Percentiles rank a stretch among this genome's conserved stretches.
Conservation (phyloP, 2,113 vertebrate species). For the Macrotis lagotis region DNA sequence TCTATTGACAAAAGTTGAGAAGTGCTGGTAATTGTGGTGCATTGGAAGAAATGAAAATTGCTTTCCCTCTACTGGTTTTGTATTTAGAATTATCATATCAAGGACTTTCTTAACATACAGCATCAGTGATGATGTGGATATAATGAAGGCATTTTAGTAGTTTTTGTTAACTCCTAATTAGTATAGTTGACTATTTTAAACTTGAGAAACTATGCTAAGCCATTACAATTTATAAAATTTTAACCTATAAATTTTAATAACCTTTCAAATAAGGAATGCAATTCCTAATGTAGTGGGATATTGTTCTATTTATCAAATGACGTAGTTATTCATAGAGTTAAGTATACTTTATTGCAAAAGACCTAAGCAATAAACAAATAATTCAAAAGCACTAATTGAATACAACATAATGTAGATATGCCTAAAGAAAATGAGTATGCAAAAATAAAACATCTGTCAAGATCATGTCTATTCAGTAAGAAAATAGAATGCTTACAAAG, state of each 20-base stretch:
- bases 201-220: not conserved
- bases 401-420: not conserved
- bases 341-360: not conserved
- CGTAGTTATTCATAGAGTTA: not conserved
- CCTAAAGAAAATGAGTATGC: constrained; percentile 33
- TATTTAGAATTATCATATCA: constrained; percentile 33
- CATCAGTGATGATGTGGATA: not conserved
- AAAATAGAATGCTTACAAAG: constrained; percentile 25
- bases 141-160: not conserved
- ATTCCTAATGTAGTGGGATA: not conserved
- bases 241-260: constrained; percentile 22
- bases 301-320: not conserved
- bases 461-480: not conserved
- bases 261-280: constrained; percentile 23
- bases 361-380: not conserved
- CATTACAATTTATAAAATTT: constrained; percentile 2
- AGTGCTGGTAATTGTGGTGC: not conserved
- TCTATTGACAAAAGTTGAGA: not conserved
- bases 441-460: constrained; percentile 13
- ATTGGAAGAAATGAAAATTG: not conserved
- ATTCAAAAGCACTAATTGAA: not conserved
- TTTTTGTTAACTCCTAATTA: constrained; percentile 8
- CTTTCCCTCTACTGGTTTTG: not conserved
- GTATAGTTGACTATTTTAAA: not conserved
- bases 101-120: constrained; percentile 28